phyloP scores from a whole-genome alignment of 1,140 invertebrate species.

The Sarcophaga bullata region DNA sequence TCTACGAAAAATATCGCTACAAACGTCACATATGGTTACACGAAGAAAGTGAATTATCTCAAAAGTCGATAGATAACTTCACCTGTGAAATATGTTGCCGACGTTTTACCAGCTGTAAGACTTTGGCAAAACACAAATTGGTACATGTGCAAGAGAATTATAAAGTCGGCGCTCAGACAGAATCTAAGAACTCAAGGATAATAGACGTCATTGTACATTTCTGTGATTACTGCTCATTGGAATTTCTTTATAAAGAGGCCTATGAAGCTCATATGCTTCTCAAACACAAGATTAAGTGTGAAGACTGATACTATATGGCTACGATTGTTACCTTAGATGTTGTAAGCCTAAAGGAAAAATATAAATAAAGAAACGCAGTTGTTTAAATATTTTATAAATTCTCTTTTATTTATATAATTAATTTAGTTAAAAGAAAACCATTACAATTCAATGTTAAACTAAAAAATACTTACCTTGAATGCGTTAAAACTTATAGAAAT shows the following conservation, averaged over 20 bases:
- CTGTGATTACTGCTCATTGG: slow-evolving; percentile 9
- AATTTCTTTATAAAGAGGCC: background rate
- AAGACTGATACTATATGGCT: too few species aligned
- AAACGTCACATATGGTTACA: slow-evolving; percentile 39
- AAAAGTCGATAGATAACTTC: background rate
- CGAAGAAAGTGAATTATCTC: background rate
- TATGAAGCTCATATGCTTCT: background rate
- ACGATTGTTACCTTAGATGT: too few species aligned
- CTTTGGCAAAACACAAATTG: background rate
- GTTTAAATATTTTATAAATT: too few species aligned
- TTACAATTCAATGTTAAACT: too few species aligned
- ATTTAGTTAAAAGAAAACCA: too few species aligned
- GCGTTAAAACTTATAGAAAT: too few species aligned
- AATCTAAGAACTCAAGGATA: background rate
- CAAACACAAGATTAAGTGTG: background rate
- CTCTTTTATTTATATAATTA: too few species aligned
- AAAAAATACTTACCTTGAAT: too few species aligned
- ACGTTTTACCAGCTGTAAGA: background rate
- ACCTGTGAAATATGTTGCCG: background rate
- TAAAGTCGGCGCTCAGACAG: background rate
- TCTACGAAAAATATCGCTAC: slow-evolving; percentile 42
- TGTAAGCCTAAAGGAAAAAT: too few species aligned
- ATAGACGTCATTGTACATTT: background rate
- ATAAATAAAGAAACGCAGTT: too few species aligned
- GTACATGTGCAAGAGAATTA: background rate